Base-by-base conservation (phyloP, 2,888 invertebrate species). In the Caenorhabditis sp. region DNA sequence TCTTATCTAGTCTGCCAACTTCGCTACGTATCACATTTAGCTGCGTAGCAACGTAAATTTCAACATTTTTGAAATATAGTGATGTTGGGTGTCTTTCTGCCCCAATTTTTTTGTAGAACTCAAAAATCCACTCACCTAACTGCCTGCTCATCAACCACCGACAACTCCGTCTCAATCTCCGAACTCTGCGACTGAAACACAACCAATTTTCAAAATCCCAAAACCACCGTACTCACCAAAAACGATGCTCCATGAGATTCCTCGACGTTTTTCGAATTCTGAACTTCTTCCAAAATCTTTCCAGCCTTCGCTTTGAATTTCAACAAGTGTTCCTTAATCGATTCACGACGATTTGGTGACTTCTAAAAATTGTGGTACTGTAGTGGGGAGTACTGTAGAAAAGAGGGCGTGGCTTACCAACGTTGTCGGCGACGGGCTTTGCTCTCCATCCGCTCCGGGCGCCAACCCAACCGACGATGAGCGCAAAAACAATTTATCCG, bases 271-370 rank as follows among this genome's bases (percentile, higher is more conserved):
- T 62, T 67, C 24, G 55, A 55, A 50, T 59, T 65, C 27, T 66
- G 71, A 21, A 66, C 70, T 21, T 79, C 76, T 51, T 79, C 76
- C 49, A 79, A 27, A 31, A 79, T 76, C 64, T 74, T 76, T 0
- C 72, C 78, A n/a, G 78, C 76, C 49, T 77, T 77, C 26, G 68
- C 75, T 43, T 74, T 76, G 57, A 81, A 77, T 37, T 79, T 78
- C 58, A 81, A 19, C 17, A 81, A 54, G 55, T 81, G 81, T 14
- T 70, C 81, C 60, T 81, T 81, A 27, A 81, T 77, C 23, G 78
- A 78, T 58, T 81, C 81, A 31, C 79, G 49, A 55, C 81, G 57
- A 53, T 75, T 67, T 55, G 69, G 69, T 23, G 58, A 72, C 26
- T 55, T 55, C 26, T 55, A 17, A 14, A 17, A 53, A 12, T 6